Conservation (phyloP, 1,140 invertebrate genomes). For the Phortica variegata region DNA sequence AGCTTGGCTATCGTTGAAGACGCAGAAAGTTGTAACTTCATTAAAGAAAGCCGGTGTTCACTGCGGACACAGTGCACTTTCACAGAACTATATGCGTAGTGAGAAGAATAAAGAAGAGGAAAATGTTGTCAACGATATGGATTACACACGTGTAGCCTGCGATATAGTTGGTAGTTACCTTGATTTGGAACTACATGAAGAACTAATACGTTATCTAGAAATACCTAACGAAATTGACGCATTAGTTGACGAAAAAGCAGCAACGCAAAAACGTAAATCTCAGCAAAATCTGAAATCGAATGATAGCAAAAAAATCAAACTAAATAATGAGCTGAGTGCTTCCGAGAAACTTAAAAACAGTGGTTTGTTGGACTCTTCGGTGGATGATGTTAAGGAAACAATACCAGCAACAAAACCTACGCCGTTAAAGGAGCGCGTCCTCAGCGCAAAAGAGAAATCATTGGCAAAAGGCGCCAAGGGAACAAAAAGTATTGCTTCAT, state of each 20-base stretch:
- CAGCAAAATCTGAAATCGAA: conserved; percentile 18
- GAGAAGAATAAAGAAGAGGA: conserved; percentile 60
- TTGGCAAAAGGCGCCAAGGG: conserved; percentile 72
- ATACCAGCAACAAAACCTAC: conserved; percentile 29
- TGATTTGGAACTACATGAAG: conserved; percentile 34
- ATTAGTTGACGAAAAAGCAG: conserved; percentile 31
- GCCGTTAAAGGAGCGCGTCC: conserved; percentile 55
- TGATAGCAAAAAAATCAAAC: conserved; percentile 42
- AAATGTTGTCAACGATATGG: conserved; percentile 39
- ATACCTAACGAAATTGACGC: conserved; percentile 45
- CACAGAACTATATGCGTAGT: conserved; percentile 71
- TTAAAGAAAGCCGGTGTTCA: conserved; percentile 71
- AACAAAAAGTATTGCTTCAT: conserved; percentile 72
- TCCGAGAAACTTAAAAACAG: conserved; percentile 25
- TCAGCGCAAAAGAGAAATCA: conserved; percentile 69
- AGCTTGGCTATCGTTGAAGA: conserved; percentile 70
- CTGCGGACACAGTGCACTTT: conserved; percentile 68
- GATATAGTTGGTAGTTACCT: conserved; percentile 46
- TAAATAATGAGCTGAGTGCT: conserved; percentile 18
- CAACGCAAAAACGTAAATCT: conserved; percentile 43
- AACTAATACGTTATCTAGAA: conserved; percentile 30
- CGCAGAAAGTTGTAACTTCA: conserved; percentile 63
- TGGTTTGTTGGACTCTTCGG: conserved; percentile 29
- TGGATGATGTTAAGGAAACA: conserved; percentile 22
- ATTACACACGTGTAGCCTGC: conserved; percentile 43